Conservation (phyloP, 2,797 vertebrate species). For the Brachymystax lenok region DNA sequence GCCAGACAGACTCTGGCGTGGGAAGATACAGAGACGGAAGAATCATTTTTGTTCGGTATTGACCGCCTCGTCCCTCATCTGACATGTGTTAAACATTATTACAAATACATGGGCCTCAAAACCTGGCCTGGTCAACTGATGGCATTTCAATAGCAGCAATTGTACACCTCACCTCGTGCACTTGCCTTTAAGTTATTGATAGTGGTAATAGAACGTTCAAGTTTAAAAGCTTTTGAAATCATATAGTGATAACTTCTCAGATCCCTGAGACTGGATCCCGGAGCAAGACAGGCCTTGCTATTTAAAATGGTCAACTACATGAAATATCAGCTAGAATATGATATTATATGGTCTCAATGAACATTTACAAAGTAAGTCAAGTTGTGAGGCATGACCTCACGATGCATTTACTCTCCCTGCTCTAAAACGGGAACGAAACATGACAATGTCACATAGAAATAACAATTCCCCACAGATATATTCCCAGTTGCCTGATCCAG, state of each 20-base stretch:
- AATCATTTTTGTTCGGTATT: slow-evolving; percentile 31
- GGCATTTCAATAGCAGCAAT: slow-evolving; percentile 54
- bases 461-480: not conserved
- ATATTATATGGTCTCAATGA: not conserved
- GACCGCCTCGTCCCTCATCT: slow-evolving; percentile 29
- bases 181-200: slow-evolving; percentile 40
- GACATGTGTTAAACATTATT: slow-evolving; percentile 49
- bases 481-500: not conserved
- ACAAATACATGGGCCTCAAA: slow-evolving; percentile 33
- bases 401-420: not conserved
- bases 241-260: slow-evolving; percentile 18
- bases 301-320: not conserved
- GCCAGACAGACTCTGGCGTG: slow-evolving; percentile 34
- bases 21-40: slow-evolving; percentile 30
- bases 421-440: not conserved
- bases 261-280: not conserved
- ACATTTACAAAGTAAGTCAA: not conserved
- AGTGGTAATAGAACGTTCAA: slow-evolving; percentile 24
- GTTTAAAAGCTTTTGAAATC: slow-evolving; percentile 40
- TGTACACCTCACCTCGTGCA: slow-evolving; percentile 28
- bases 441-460: not conserved
- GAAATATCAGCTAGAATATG: not conserved
- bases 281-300: not conserved
- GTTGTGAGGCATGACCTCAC: not conserved
- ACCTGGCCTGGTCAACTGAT: slow-evolving; percentile 39